A percentile compares a stretch with the other conserved stretches of the same genome.
Evolutionary conservation across 2,113 vertebrate species (phyloP).

Genomic region (Mixornis gularis): DNA sequence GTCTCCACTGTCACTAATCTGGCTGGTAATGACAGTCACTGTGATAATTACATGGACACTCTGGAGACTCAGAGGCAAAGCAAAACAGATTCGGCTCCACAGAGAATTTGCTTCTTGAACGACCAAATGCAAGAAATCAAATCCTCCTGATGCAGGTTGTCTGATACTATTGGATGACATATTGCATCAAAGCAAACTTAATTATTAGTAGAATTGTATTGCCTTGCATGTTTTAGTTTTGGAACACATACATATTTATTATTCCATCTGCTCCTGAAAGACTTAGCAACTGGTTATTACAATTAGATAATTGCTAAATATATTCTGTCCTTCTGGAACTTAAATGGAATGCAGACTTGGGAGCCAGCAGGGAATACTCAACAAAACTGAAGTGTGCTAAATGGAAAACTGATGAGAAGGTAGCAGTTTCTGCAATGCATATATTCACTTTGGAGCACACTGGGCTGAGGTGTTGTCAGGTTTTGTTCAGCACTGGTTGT

Average conservation of each 20-base stretch:
- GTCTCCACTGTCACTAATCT: background rate
- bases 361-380: background rate
- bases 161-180: background rate
- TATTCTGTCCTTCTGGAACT: slow-evolving; percentile 6
- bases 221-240: background rate
- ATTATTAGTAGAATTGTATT: background rate
- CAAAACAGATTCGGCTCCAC: background rate
- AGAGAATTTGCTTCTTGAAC: background rate
- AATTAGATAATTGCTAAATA: slow-evolving; percentile 14
- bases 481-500: background rate
- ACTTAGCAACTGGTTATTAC: background rate
- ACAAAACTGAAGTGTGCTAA: background rate
- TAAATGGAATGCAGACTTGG: background rate
- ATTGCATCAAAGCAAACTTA: slow-evolving; percentile 9
- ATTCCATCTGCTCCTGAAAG: slow-evolving; percentile 8
- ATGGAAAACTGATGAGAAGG: background rate
- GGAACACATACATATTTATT: slow-evolving; percentile 38
- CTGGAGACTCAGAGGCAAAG: background rate
- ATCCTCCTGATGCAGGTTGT: background rate
- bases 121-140: background rate
- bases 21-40: background rate
- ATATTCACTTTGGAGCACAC: background rate
- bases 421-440: background rate
- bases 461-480: background rate
- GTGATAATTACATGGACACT: background rate